phyloP scores from a whole-genome alignment of 2,113 vertebrate species.

The Indicator indicator region DNA sequence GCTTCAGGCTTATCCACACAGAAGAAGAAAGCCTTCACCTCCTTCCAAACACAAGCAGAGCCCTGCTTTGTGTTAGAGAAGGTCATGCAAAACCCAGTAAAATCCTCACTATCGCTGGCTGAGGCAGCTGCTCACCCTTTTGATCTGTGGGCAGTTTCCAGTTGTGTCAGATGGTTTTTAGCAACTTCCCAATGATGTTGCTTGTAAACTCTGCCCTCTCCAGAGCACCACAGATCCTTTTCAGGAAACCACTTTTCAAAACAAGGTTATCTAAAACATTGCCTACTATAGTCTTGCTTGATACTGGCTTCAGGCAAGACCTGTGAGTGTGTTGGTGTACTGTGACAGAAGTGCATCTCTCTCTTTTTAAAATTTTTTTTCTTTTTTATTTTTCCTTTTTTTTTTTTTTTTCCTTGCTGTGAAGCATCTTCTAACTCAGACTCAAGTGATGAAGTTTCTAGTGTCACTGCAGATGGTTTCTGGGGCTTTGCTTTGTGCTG shows the following conservation, averaged over 20 bases:
- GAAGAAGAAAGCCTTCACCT: background rate
- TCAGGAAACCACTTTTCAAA: background rate
- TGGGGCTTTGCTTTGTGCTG: background rate
- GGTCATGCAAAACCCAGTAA: background rate
- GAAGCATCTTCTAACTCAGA: background rate
- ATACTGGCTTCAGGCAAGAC: background rate
- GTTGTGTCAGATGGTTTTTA: background rate
- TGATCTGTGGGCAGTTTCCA: background rate
- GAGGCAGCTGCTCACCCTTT: background rate
- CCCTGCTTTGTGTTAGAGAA: background rate
- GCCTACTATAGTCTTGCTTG: background rate
- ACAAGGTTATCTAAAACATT: background rate
- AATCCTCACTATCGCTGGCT: background rate
- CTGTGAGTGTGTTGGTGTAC: background rate
- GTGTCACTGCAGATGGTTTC: background rate
- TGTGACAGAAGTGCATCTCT: background rate
- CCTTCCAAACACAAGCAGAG: background rate
- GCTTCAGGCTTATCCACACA: slow-evolving; percentile 8
- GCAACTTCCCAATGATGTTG: background rate
- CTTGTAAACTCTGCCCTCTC: background rate
- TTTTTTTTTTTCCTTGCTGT: background rate
- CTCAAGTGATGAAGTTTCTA: background rate
- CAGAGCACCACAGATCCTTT: background rate
- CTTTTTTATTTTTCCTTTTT: too few relatives aligned
- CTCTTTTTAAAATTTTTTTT: background rate